Base-by-base conservation (phyloP, 2,113 vertebrate genomes). In the Carlito syrichta region DNA sequence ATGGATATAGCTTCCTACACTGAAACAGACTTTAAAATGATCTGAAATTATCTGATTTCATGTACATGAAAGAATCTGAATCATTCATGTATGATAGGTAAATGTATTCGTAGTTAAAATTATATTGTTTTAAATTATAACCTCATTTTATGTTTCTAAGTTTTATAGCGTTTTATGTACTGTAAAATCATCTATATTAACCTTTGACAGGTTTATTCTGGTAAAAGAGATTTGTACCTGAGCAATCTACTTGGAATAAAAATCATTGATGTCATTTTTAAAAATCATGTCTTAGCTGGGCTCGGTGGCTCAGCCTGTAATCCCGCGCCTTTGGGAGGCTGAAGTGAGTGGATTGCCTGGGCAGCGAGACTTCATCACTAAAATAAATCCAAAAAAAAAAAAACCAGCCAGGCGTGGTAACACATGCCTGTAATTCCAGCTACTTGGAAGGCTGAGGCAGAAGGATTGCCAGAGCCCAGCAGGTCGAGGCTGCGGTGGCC, bases 81-180 rank as follows among this genome's bases (percentile, higher is more conserved):
- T 98, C 97, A 98, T 96, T 98, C 95, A 97, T 94, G 88, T 93
- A 96, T 95, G 96, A 98, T 91, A 96, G 86, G 79, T 97, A 98
- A 98, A 97, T 97, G 91, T 43, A 97, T 73, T 52, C 87, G 58
- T 91, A 98, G 97, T 98, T 98, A 98, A 98, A 98, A 97, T 97
- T 98, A 98, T 94, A 98, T 95, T 98, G 95, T 97, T 98, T 98
- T 97, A 98, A 98, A 98, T 98, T 98, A 98, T 90, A 98, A 96
- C 86, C 97, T 97, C 97, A 69, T 97, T 98, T 98, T 98, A 98
- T 97, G 97, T 98, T 98, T 98, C 97, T 94, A 96, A 82, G 94
- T 98, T 98, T 98, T 97, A 98, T 66, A 95, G 95, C 96, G 91
- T 97, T 98, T 98, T 98, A 98, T 98, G 97, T 98, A 98, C 95